These are phyloP conservation scores for Antitype chi DNA, from an alignment of 2,888 invertebrate genomes.

Conservation along the genomic window DNA sequence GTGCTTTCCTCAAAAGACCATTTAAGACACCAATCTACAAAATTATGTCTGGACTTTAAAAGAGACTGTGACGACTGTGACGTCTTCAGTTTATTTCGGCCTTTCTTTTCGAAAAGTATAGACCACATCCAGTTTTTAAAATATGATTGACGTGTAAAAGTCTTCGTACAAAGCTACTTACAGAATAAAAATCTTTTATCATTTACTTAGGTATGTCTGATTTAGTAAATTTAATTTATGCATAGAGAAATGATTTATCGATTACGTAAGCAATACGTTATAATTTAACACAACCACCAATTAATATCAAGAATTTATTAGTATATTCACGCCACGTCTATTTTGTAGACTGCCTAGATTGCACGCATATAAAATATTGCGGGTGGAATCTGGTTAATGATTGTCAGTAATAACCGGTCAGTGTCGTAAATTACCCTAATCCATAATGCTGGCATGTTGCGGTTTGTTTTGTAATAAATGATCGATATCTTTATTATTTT, in stretches of 20 bases:
- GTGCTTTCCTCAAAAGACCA: too few species aligned
- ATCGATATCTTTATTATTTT: constrained; percentile 37
- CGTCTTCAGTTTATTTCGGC: too few species aligned
- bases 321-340: constrained; percentile 54
- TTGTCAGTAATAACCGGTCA: constrained; percentile 38
- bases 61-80: too few species aligned
- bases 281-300: constrained; percentile 35
- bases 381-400: constrained; percentile 45
- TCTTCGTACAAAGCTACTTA: too few species aligned
- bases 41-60: too few species aligned
- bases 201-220: not conserved
- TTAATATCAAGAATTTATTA: constrained; percentile 53
- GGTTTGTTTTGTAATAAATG: constrained; percentile 43
- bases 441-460: constrained; percentile 33
- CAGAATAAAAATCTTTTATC: too few species aligned
- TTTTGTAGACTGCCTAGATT: constrained; percentile 53
- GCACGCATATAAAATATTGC: constrained; percentile 39
- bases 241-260: constrained; percentile 26
- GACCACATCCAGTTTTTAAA: too few species aligned
- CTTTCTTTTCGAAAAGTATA: too few species aligned
- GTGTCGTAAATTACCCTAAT: constrained; percentile 44
- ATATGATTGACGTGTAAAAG: too few species aligned
- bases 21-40: too few species aligned
- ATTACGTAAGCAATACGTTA: constrained; percentile 20
- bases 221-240: constrained; percentile 10